Base-by-base conservation (phyloP, 2,888 invertebrate genomes). In the Xestia sexstrigata region DNA sequence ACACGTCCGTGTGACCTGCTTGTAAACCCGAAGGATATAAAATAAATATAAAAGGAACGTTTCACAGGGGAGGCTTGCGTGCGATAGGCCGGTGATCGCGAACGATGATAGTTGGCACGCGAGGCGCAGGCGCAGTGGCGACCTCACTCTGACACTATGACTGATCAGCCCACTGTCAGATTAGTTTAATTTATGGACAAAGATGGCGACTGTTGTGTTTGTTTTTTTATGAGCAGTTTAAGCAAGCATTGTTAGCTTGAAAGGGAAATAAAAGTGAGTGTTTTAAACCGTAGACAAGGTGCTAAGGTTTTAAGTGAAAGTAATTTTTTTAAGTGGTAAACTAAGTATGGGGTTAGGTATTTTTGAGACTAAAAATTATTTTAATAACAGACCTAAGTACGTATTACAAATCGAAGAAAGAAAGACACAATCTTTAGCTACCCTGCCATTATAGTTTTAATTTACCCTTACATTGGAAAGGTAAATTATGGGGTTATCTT, bases 61-160 rank as follows among this genome's bases (percentile, higher is more conserved):
- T 89, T 81, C 71, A 81, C 71, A 60, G 79, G 82, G 77, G 75
- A 67, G 66, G 79, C 69, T 91, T 76, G 93, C 93, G 91, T 92
- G 93, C 87, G 90, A 88, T 90, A 89, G 86, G 87, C 88, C 70
- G 76, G 86, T 85, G 90, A 88, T 88, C 73, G 87, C 83, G 63
- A 73, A 70, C 66, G 81, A 81, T 85, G 91, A 85, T 88, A 81
- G 89, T 79, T 35, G 23, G 80, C 94, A 93, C 93, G 93, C 93
- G 85, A 93, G 84, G 88, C 89, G 90, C 90, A 90, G 83, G 91
- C 90, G 91, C 89, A 72, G 0, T 77, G 58, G 70, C 76, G 23
- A 73, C 82, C 82, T 63, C 67, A 62, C 70, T 49, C 70, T 74
- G 83, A 87, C 83, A 77, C 78, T 76, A 74, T 88, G 87, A 88